Conservation (phyloP, 2,113 vertebrate species). For the Proterorhinus semilunaris region DNA sequence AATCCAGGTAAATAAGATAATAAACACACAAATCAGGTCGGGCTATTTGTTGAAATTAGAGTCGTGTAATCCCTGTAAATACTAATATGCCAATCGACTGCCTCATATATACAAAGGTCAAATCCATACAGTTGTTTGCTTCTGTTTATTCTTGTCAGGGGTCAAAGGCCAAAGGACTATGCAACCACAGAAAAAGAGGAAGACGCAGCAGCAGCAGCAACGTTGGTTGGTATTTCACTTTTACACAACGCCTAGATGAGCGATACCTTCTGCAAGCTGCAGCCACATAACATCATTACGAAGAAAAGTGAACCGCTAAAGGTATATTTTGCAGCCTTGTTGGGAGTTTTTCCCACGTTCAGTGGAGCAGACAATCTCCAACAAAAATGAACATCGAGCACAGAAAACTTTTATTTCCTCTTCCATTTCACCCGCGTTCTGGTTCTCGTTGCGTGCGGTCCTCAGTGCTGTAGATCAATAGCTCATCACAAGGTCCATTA, state of each 20-base stretch:
- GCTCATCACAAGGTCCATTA: constrained; percentile 75
- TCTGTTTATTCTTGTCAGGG: neutral
- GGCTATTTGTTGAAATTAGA: too few species aligned
- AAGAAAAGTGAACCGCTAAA: neutral
- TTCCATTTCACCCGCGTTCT: neutral
- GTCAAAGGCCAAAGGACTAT: neutral
- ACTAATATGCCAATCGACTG: too few species aligned
- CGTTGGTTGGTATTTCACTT: neutral
- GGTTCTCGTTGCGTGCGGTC: constrained; percentile 16
- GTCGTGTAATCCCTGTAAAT: too few species aligned
- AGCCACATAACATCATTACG: neutral
- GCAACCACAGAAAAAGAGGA: neutral
- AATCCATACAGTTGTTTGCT: neutral
- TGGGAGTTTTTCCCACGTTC: neutral
- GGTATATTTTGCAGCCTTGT: neutral
- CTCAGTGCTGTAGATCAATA: constrained; percentile 70
- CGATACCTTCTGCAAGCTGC: neutral
- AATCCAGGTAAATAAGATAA: too few species aligned
- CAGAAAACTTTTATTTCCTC: constrained; percentile 13
- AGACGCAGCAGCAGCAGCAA: neutral
- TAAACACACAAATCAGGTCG: too few species aligned
- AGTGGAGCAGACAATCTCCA: neutral
- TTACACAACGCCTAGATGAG: neutral
- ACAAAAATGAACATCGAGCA: neutral
- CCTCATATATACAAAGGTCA: too few species aligned